These are phyloP conservation scores for Acanthoscelides obtectus DNA, from an alignment of 2,888 invertebrate genomes.

Conservation along the genomic window DNA sequence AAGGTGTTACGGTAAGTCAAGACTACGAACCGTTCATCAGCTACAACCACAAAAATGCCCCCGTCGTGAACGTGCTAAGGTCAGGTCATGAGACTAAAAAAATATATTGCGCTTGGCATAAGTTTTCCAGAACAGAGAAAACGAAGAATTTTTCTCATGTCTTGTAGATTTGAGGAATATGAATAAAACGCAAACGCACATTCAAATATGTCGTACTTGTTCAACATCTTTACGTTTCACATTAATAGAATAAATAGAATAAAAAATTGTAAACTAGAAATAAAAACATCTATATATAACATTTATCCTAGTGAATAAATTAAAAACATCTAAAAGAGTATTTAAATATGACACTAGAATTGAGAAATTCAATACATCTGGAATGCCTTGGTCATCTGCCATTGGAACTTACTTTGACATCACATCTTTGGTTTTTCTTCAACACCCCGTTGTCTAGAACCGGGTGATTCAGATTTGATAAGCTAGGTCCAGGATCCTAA, in stretches of 20 bases:
- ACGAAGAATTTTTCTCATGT: too few species aligned
- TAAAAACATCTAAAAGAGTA: constrained; percentile 1
- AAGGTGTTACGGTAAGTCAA: too few species aligned
- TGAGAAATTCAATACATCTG: not conserved
- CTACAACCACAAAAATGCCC: too few species aligned
- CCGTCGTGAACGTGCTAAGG: too few species aligned
- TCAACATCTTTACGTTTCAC: not conserved
- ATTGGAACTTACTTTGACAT: constrained; percentile 25
- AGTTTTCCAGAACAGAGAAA: too few species aligned
- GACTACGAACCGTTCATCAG: too few species aligned
- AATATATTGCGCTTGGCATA: too few species aligned
- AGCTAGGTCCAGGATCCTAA: constrained; percentile 38
- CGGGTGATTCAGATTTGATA: constrained; percentile 19
- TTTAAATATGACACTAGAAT: constrained; percentile 1
- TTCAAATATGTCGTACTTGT: not conserved
- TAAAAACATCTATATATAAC: not conserved
- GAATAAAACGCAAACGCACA: not conserved
- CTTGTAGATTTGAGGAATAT: not conserved
- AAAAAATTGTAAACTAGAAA: not conserved
- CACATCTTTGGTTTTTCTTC: constrained; percentile 29
- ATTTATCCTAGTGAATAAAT: not conserved
- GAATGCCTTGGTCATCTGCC: constrained; percentile 37
- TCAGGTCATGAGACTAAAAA: too few species aligned
- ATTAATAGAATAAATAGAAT: not conserved
- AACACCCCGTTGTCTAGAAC: constrained; percentile 25